Evolutionary conservation across 2,888 invertebrate species (phyloP).

Genomic region (Drosophila dives): DNA sequence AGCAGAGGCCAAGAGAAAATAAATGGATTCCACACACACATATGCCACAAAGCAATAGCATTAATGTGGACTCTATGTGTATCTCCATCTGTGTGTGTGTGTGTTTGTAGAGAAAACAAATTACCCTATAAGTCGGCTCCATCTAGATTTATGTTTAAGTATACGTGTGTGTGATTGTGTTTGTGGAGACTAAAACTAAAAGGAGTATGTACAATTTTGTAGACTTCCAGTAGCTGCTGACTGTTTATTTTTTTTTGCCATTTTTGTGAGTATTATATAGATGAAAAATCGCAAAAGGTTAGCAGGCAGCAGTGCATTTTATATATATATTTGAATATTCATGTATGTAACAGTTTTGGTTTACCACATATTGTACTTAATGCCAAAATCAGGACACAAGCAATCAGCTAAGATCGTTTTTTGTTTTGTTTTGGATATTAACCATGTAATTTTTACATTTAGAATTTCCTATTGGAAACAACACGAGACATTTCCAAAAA

Average conservation of each 20-base stretch:
- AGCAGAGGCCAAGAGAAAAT: slow-evolving; percentile 10
- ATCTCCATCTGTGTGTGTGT: background rate
- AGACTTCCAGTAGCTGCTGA: slow-evolving; percentile 5
- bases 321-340: slow-evolving; percentile 10
- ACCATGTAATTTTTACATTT: background rate
- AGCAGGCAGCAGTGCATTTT: slow-evolving; percentile 12
- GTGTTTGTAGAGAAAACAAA: slow-evolving; percentile 5
- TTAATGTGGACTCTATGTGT: slow-evolving; percentile 28
- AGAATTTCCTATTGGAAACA: slow-evolving; percentile 23
- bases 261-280: slow-evolving; percentile 72
- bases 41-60: background rate
- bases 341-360: slow-evolving; percentile 16
- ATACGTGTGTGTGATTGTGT: background rate
- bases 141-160: background rate
- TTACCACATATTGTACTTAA: slow-evolving; percentile 56
- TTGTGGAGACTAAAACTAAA: slow-evolving; percentile 7
- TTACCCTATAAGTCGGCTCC: slow-evolving; percentile 22
- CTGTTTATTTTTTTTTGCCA: slow-evolving; percentile 15
- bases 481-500: slow-evolving; percentile 19
- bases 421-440: background rate
- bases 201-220: slow-evolving; percentile 3
- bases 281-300: slow-evolving; percentile 71
- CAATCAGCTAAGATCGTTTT: slow-evolving; percentile 21
- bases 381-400: slow-evolving; percentile 47
- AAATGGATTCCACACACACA: slow-evolving; percentile 31